These are phyloP conservation scores for Drosophila recens DNA, from an alignment of 2,888 invertebrate species.

Conservation along the genomic window DNA sequence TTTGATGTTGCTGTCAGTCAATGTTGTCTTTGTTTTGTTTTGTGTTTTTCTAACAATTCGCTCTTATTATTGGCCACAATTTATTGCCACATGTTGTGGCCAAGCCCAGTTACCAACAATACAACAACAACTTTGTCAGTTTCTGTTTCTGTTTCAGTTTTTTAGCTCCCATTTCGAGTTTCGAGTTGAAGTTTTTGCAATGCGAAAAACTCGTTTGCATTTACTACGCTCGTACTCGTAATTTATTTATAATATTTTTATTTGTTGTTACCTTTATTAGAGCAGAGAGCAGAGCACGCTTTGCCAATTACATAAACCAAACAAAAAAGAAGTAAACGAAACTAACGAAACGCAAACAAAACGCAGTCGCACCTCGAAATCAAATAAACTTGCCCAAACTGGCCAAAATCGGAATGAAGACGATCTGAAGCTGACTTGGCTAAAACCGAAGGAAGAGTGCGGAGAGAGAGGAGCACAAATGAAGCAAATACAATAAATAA, in stretches of 20 bases:
- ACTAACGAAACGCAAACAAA: conserved; percentile 52
- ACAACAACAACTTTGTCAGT: conserved; percentile 11
- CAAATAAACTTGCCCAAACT: conserved; percentile 16
- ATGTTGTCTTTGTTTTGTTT: no score
- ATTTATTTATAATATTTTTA: conserved; percentile 76
- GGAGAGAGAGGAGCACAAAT: conserved; percentile 49
- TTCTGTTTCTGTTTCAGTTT: conserved; percentile 1
- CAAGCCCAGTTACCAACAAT: conserved; percentile 59
- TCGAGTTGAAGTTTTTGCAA: conserved; percentile 22
- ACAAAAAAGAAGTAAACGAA: conserved; percentile 44
- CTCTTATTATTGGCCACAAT: conserved; percentile 62
- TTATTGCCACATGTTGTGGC: conserved; percentile 59
- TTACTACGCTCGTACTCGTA: conserved; percentile 69
- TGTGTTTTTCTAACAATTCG: conserved; percentile 35
- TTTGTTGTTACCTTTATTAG: conserved; percentile 60
- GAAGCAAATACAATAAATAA: conserved; percentile 61
- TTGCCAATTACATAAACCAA: conserved; percentile 71
- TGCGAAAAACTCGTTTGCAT: conserved; percentile 71
- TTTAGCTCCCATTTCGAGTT: conserved; percentile 19
- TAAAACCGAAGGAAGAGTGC: not conserved
- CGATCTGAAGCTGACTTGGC: not conserved
- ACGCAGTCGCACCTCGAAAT: conserved; percentile 64
- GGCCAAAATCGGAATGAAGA: conserved; percentile 36
- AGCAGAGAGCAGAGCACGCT: conserved; percentile 68
- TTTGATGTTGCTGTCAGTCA: conserved; percentile 16